Conservation (phyloP, 2,888 invertebrate genomes). For the Taenaris catops region DNA sequence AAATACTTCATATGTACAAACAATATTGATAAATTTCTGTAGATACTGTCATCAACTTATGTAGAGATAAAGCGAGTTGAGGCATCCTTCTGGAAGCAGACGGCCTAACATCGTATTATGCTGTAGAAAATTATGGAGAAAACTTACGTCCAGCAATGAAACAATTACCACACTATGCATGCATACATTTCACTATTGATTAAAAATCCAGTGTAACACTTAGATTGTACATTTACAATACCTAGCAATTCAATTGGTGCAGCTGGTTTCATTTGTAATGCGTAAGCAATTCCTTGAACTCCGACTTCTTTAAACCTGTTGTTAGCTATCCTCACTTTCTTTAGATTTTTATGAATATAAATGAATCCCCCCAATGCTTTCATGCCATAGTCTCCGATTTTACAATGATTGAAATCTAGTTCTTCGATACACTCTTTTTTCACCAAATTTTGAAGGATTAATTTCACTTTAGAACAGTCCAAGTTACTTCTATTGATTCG, state of each 20-base stretch:
- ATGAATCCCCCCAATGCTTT: slow-evolving; percentile 81
- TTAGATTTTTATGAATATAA: slow-evolving; percentile 61
- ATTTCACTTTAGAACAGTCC: slow-evolving; percentile 78
- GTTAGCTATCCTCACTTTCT: slow-evolving; percentile 72
- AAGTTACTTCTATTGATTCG: slow-evolving; percentile 81
- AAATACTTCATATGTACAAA: no score
- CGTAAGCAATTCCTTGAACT: slow-evolving; percentile 74
- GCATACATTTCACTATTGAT: no score
- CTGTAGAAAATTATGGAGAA: no score
- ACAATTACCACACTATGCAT: no score
- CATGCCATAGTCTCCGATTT: slow-evolving; percentile 81
- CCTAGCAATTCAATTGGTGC: slow-evolving; percentile 69
- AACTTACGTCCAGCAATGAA: no score
- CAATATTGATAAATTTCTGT: no score
- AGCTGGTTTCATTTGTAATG: slow-evolving; percentile 67
- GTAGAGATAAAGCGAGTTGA: no score
- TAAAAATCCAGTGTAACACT: no score
- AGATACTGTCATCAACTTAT: no score
- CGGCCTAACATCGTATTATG: no score
- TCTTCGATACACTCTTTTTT: slow-evolving; percentile 75
- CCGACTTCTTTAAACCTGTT: slow-evolving; percentile 77
- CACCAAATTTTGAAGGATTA: slow-evolving; percentile 74
- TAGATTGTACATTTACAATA: no score
- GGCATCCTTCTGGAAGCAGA: no score
- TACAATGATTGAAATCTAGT: slow-evolving; percentile 83